Evolutionary conservation across 1,140 invertebrate species (phyloP).

Genomic region (Acyrthosiphon pisum): DNA sequence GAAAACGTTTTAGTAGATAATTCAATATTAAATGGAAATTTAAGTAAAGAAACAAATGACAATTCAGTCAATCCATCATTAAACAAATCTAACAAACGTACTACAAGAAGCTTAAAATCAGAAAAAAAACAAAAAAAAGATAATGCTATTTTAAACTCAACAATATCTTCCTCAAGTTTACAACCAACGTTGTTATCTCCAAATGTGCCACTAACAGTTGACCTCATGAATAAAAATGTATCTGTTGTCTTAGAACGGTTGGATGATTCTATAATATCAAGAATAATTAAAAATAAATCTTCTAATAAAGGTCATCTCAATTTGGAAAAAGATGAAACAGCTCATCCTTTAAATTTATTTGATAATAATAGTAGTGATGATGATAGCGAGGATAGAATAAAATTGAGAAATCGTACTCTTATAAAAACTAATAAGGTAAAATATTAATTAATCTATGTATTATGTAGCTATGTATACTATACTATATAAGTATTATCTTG

Average conservation of each 20-base stretch:
- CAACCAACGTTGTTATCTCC: background rate
- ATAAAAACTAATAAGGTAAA: background rate
- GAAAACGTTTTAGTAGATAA: background rate
- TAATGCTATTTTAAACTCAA: background rate
- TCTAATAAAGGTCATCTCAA: background rate
- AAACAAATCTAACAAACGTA: background rate
- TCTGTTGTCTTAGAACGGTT: conserved; percentile 4
- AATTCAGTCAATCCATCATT: background rate
- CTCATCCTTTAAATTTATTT: conserved; percentile 38
- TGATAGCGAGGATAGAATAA: background rate
- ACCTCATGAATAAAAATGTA: no score
- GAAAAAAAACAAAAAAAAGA: background rate
- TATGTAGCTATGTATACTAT: no score
- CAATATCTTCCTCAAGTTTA: background rate
- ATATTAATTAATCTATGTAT: background rate
- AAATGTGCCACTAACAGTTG: rapidly evolving
- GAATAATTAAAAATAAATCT: background rate
- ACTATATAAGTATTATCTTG: no score
- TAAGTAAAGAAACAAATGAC: background rate
- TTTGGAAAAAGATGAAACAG: background rate
- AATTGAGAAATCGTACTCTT: background rate
- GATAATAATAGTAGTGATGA: background rate
- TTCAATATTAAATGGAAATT: background rate
- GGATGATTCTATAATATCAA: conserved; percentile 6
- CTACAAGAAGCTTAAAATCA: background rate